These are phyloP conservation scores for Aproaerema taeniolella DNA, from an alignment of 2,888 invertebrate genomes.

Conservation along the genomic window DNA sequence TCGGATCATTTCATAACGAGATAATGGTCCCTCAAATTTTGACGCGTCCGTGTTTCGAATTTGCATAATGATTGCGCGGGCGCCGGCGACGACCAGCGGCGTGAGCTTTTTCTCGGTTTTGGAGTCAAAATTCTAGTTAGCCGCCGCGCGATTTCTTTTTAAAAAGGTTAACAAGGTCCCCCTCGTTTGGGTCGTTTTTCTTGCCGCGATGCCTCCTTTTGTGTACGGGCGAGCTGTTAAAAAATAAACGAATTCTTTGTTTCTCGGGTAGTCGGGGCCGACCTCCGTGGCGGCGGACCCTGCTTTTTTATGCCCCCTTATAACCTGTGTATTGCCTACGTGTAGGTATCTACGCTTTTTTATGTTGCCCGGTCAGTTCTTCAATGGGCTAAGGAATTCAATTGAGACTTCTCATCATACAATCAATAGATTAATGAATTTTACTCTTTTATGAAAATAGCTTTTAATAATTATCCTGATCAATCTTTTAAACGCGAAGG, in stretches of 20 bases:
- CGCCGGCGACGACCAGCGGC: slow-evolving; percentile 57
- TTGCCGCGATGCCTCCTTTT: slow-evolving; percentile 71
- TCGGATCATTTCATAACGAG: slow-evolving; percentile 40
- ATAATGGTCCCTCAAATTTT: slow-evolving; percentile 41
- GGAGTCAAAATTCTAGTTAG: slow-evolving; percentile 75
- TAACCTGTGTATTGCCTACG: slow-evolving; percentile 77
- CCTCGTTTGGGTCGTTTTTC: slow-evolving; percentile 73
- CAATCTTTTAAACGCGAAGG: too few species aligned
- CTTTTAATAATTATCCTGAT: too few species aligned
- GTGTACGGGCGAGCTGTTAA: slow-evolving; percentile 76
- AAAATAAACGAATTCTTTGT: slow-evolving; percentile 77
- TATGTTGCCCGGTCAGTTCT: slow-evolving; percentile 74
- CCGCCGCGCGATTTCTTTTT: slow-evolving; percentile 71
- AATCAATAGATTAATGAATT: neutral
- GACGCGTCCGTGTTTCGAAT: slow-evolving; percentile 47
- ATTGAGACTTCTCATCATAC: slow-evolving; percentile 69
- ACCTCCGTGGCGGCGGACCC: slow-evolving; percentile 75
- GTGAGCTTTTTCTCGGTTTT: slow-evolving; percentile 70
- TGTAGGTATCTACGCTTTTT: slow-evolving; percentile 75
- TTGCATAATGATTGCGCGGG: slow-evolving; percentile 71
- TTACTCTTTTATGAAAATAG: too few species aligned
- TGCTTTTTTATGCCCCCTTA: slow-evolving; percentile 74
- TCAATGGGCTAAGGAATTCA: slow-evolving; percentile 76
- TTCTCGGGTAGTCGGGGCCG: slow-evolving; percentile 74
- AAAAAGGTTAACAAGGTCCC: slow-evolving; percentile 75